A percentile compares a stretch with the other conserved stretches of the same genome.
These are phyloP conservation scores for Peromyscus leucopus DNA, from an alignment of 2,113 vertebrate genomes.

Conservation along the genomic window DNA sequence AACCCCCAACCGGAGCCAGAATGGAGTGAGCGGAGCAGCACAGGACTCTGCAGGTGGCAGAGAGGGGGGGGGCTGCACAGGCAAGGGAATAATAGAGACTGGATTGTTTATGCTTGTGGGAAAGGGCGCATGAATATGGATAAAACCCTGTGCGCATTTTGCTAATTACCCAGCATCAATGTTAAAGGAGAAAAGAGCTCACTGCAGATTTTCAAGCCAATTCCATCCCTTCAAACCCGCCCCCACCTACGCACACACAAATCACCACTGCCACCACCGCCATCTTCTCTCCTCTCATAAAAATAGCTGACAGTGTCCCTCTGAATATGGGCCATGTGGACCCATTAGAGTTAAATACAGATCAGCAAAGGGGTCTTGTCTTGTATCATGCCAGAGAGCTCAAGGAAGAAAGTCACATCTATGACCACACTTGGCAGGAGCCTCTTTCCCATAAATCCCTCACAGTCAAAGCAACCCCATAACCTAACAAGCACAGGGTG, in stretches of 20 bases:
- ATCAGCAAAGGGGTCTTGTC: slow-evolving; percentile 78
- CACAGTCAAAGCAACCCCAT: slow-evolving; percentile 32
- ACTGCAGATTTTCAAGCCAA: slow-evolving; percentile 79
- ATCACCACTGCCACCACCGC: background rate
- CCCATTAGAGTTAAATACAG: slow-evolving; percentile 78
- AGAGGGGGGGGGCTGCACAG: slow-evolving; percentile 61
- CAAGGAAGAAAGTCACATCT: slow-evolving; percentile 40
- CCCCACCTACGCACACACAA: slow-evolving; percentile 69
- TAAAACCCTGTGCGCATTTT: slow-evolving; percentile 77
- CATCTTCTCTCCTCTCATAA: slow-evolving; percentile 70
- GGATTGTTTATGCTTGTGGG: slow-evolving; percentile 83
- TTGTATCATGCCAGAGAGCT: slow-evolving; percentile 70
- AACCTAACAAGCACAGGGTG: slow-evolving; percentile 31
- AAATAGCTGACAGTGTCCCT: slow-evolving; percentile 76
- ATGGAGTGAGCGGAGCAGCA: slow-evolving; percentile 70
- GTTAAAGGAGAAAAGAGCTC: slow-evolving; percentile 68
- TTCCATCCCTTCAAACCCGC: slow-evolving; percentile 56
- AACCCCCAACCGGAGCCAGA: slow-evolving; percentile 56
- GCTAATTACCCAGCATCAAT: slow-evolving; percentile 85
- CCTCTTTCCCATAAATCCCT: slow-evolving; percentile 61
- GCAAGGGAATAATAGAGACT: slow-evolving; percentile 79
- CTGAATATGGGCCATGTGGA: slow-evolving; percentile 77
- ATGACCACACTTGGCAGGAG: background rate
- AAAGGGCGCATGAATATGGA: slow-evolving; percentile 82
- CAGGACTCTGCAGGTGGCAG: slow-evolving; percentile 83